phyloP scores from a whole-genome alignment of 1,140 invertebrate genomes.

The Cephus cinctus region DNA sequence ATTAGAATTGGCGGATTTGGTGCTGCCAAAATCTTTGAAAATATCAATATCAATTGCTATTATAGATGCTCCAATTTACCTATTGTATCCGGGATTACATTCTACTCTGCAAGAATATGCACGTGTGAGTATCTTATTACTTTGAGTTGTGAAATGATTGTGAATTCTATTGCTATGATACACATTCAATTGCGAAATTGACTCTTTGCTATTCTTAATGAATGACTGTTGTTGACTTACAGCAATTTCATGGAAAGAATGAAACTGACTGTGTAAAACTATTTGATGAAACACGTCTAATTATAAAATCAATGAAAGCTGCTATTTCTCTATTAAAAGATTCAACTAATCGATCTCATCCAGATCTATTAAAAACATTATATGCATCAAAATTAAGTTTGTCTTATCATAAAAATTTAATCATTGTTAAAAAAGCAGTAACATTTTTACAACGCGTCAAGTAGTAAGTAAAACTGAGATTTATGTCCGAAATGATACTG shows the following conservation, averaged over 20 bases:
- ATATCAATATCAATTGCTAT: conserved; percentile 28
- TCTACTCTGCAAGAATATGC: conserved; percentile 37
- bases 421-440: conserved; percentile 29
- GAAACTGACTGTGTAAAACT: conserved; percentile 28
- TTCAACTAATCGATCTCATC: conserved; percentile 10
- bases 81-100: conserved; percentile 38
- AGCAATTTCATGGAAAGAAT: conserved; percentile 36
- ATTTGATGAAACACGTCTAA: conserved; percentile 36
- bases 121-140: conserved; percentile 27
- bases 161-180: conserved; percentile 3
- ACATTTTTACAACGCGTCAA: conserved; percentile 25
- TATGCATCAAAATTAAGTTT: conserved; percentile 38
- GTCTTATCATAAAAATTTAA: conserved; percentile 42
- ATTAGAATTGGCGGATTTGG: conserved; percentile 38
- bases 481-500: background rate
- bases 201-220: conserved; percentile 3
- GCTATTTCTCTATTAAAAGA: conserved; percentile 38
- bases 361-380: conserved; percentile 31
- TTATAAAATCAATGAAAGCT: conserved; percentile 41
- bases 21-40: conserved; percentile 40
- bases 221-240: conserved; percentile 12
- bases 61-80: conserved; percentile 44
- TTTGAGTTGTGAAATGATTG: background rate
- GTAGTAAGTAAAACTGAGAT: conserved; percentile 14
- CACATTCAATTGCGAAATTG: no score